These are phyloP conservation scores for Sturnus vulgaris DNA, from an alignment of 2,113 vertebrate genomes.

Conservation along the genomic window DNA sequence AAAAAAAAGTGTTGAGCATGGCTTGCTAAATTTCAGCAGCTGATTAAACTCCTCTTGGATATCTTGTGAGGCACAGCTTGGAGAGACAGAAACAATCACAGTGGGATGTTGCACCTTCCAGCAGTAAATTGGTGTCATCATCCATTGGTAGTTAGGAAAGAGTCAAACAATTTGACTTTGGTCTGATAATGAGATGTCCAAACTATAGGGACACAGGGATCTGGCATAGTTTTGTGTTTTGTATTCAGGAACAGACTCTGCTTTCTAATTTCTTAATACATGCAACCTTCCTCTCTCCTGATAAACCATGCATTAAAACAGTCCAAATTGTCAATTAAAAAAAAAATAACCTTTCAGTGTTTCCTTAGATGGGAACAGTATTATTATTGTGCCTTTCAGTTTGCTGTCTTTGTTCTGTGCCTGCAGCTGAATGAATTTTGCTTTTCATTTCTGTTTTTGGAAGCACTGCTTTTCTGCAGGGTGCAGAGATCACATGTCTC, in stretches of 20 bases:
- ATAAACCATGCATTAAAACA: conserved; percentile 6
- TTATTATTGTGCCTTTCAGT: conserved; percentile 56
- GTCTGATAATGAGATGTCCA: background rate
- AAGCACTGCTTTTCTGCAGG: conserved; percentile 25
- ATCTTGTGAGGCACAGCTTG: background rate
- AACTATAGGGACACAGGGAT: background rate
- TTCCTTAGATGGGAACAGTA: conserved; percentile 17
- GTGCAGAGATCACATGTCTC: conserved; percentile 38
- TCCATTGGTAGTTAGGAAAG: background rate
- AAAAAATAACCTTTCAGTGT: background rate
- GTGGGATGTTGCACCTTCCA: background rate
- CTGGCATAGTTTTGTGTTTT: background rate
- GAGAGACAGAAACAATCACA: background rate
- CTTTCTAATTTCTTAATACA: background rate
- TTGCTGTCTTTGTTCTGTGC: conserved; percentile 39
- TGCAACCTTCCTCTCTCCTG: background rate
- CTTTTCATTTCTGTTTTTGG: conserved; percentile 47
- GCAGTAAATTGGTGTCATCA: background rate
- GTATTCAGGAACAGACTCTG: background rate
- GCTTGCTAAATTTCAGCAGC: background rate
- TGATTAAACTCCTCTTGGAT: background rate
- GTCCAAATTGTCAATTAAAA: background rate
- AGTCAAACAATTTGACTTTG: background rate
- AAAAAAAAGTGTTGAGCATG: background rate
- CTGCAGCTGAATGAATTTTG: conserved; percentile 56